Percentiles rank a stretch among this genome's conserved stretches.
Evolutionary conservation across 1,140 invertebrate species (phyloP).

Genomic region (Dendrolimus kikuchii): DNA sequence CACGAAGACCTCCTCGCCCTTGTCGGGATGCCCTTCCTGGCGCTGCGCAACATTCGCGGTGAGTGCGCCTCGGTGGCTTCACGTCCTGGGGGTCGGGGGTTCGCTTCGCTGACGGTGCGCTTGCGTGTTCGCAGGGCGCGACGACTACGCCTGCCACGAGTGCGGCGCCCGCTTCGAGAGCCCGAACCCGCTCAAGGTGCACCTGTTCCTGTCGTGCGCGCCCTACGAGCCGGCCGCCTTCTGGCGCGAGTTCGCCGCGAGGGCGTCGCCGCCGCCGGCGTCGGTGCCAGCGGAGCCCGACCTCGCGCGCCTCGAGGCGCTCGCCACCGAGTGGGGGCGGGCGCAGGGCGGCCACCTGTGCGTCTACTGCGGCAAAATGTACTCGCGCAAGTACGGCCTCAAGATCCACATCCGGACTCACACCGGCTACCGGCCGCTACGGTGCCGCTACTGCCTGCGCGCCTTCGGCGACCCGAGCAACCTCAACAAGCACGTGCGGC

Average conservation of each 20-base stretch:
- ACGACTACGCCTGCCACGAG: conserved; percentile 83
- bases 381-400: conserved; percentile 92
- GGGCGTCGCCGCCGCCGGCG: conserved; percentile 77
- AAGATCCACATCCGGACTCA: conserved; percentile 92
- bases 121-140: conserved; percentile 75
- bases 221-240: conserved; percentile 72
- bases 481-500: conserved; percentile 92
- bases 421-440: conserved; percentile 90
- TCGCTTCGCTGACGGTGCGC: conserved; percentile 4
- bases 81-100: no score
- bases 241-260: conserved; percentile 72
- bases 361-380: conserved; percentile 76
- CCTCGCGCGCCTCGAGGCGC: conserved; percentile 84
- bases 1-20: conserved; percentile 81
- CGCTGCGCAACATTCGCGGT: conserved; percentile 88
- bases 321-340: conserved; percentile 5
- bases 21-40: conserved; percentile 83
- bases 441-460: conserved; percentile 87
- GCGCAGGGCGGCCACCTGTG: conserved; percentile 4
- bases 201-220: conserved; percentile 84
- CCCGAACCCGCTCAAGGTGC: conserved; percentile 92
- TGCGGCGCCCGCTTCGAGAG: conserved; percentile 83
- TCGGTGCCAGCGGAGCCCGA: conserved; percentile 87
- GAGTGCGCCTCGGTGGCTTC: no score
- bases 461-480: conserved; percentile 95